Evolutionary conservation across 2,113 vertebrate genomes (phyloP).

Genomic region (Catharus minimus): DNA sequence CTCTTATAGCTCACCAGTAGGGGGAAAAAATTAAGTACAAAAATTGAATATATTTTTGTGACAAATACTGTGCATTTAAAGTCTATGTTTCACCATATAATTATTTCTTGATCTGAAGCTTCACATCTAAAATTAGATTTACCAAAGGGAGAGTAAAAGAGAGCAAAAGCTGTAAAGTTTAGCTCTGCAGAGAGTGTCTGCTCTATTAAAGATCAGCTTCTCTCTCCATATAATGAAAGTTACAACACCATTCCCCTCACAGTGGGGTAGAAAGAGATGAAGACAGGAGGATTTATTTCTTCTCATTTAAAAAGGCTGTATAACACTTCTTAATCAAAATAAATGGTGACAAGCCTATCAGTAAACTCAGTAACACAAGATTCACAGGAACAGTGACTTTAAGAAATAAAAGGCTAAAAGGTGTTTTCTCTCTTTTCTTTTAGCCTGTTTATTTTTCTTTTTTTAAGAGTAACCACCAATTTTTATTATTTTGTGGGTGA

Average conservation of each 20-base stretch:
- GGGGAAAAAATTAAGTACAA: neutral
- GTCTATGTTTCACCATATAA: neutral
- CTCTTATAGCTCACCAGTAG: neutral
- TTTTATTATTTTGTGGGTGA: neutral
- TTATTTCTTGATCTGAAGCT: neutral
- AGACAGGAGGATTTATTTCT: constrained; percentile 31
- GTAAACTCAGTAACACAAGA: neutral
- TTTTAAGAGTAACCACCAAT: neutral
- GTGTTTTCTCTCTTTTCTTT: neutral
- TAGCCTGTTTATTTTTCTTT: neutral
- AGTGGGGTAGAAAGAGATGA: neutral
- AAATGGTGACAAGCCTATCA: neutral
- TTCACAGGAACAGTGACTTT: neutral
- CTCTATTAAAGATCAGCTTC: neutral
- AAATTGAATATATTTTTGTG: rapidly evolving
- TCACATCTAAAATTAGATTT: neutral
- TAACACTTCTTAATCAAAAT: constrained; percentile 22
- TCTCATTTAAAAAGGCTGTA: neutral
- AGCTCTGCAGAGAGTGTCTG: neutral
- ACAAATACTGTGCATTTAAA: neutral
- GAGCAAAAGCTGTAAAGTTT: neutral
- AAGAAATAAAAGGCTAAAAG: neutral
- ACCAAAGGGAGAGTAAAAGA: neutral
- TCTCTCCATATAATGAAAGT: neutral
- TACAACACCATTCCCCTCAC: neutral